phyloP scores from a whole-genome alignment of 2,113 vertebrate species.

The Oceanites oceanicus region DNA sequence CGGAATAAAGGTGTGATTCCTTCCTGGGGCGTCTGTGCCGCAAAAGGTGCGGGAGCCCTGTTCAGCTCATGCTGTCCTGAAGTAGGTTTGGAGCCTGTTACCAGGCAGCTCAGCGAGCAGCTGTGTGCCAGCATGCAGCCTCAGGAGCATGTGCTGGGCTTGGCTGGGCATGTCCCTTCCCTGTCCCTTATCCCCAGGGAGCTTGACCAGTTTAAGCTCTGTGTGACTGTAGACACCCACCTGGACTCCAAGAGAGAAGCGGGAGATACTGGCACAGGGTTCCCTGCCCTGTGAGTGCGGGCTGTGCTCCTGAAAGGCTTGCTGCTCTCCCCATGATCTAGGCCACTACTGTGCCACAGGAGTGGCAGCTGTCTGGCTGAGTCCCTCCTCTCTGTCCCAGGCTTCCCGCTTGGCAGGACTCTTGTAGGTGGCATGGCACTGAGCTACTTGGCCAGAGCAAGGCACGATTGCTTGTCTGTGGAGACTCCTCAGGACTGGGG shows the following conservation, averaged over 20 bases:
- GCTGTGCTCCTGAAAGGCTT: background rate
- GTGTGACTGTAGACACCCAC: background rate
- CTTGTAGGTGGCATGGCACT: background rate
- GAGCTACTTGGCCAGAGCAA: background rate
- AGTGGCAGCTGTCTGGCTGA: background rate
- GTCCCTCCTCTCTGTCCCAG: background rate
- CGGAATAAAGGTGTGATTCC: slow-evolving; percentile 88
- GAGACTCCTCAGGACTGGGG: background rate
- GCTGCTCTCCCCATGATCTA: background rate
- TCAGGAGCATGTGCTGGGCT: slow-evolving; percentile 23
- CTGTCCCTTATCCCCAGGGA: background rate
- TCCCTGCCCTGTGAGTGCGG: background rate
- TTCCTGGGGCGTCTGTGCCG: slow-evolving; percentile 21
- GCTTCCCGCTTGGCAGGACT: slow-evolving; percentile 13
- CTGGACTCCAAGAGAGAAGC: background rate
- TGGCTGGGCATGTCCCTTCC: background rate
- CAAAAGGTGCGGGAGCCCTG: slow-evolving; percentile 51
- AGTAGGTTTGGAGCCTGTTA: slow-evolving; percentile 31
- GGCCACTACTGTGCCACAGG: background rate
- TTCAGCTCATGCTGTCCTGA: slow-evolving; percentile 34
- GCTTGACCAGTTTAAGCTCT: background rate
- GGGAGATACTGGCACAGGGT: background rate
- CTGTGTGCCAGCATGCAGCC: background rate
- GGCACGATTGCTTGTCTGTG: background rate
- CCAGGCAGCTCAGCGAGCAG: background rate